Percentiles rank a stretch among this genome's conserved stretches.
phyloP scores from a whole-genome alignment of 2,888 invertebrate species.

The Diachrysia chrysitis region DNA sequence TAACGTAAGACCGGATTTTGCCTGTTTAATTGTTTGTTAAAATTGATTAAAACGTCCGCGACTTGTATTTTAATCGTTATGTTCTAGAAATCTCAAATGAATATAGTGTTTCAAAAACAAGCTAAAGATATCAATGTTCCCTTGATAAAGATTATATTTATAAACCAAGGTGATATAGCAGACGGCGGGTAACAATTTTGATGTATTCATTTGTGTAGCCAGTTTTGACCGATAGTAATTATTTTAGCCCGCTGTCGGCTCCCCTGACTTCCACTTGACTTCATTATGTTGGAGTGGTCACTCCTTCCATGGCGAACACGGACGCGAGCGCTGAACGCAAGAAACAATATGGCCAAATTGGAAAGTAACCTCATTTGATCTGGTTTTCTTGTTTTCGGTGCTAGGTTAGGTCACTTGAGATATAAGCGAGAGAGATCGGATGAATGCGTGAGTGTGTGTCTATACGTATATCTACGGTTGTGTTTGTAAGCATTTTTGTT shows the following conservation, averaged over 20 bases:
- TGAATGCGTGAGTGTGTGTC: slow-evolving; percentile 47
- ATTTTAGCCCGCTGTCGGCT: slow-evolving; percentile 69
- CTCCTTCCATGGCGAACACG: slow-evolving; percentile 44
- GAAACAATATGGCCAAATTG: slow-evolving; percentile 42
- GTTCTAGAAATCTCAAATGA: slow-evolving; percentile 26
- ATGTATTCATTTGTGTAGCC: slow-evolving; percentile 61
- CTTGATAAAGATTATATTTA: slow-evolving; percentile 37
- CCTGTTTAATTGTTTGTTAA: slow-evolving; percentile 39
- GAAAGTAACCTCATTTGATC: slow-evolving; percentile 40
- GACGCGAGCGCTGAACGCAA: slow-evolving; percentile 41
- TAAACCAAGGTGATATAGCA: slow-evolving; percentile 39
- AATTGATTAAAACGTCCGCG: slow-evolving; percentile 51
- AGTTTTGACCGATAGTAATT: slow-evolving; percentile 60
- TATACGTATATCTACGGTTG: slow-evolving; percentile 75
- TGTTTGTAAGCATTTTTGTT: slow-evolving; percentile 82
- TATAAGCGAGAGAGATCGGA: slow-evolving; percentile 46
- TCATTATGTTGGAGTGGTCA: slow-evolving; percentile 33
- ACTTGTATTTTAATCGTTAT: slow-evolving; percentile 42
- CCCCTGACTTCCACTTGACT: slow-evolving; percentile 44
- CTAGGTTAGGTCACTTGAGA: slow-evolving; percentile 54
- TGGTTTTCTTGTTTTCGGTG: slow-evolving; percentile 50
- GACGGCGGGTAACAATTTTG: slow-evolving; percentile 58
- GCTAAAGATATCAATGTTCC: slow-evolving; percentile 39
- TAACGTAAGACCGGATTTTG: slow-evolving; percentile 51
- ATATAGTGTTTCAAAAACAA: slow-evolving; percentile 18